Evolutionary conservation across 1,140 invertebrate species (phyloP).

Genomic region (Campoletis sonorensis): DNA sequence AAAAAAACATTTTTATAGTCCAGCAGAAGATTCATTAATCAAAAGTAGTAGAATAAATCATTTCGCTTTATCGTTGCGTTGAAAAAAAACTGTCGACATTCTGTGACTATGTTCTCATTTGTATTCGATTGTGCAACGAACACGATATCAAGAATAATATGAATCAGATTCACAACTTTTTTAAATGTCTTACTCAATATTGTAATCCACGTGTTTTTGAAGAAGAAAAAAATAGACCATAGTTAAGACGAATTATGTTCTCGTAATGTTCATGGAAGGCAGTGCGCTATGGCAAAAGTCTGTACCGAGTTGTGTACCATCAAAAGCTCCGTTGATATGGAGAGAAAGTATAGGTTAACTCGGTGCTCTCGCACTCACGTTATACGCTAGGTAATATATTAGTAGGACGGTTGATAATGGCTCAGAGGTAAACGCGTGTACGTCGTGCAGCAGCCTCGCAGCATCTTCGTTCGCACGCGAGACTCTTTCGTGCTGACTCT

Average conservation of each 20-base stretch:
- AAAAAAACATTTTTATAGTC: not conserved
- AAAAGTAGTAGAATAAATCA: not conserved
- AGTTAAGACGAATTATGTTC: no score
- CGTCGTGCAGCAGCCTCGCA: constrained; percentile 10
- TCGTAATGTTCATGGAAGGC: no score
- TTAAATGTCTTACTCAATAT: no score
- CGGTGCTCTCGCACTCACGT: constrained; percentile 34
- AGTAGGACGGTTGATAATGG: not conserved
- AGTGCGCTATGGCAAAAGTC: no score
- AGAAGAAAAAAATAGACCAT: no score
- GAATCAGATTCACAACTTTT: no score
- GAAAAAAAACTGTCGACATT: no score
- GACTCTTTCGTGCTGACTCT: constrained; percentile 12
- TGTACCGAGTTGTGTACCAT: not conserved
- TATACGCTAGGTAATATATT: constrained; percentile 15
- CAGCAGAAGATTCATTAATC: not conserved
- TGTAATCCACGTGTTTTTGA: no score
- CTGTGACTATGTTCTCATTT: not conserved
- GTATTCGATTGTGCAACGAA: not conserved
- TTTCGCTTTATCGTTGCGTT: no score
- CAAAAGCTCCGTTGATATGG: not conserved
- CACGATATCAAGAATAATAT: no score
- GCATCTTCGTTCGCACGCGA: constrained; percentile 32
- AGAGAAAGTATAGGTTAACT: constrained; percentile 37
- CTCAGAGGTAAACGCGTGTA: constrained; percentile 14